Conservation (phyloP, 2,888 invertebrate species). For the Callyntrura guangdongensis region DNA sequence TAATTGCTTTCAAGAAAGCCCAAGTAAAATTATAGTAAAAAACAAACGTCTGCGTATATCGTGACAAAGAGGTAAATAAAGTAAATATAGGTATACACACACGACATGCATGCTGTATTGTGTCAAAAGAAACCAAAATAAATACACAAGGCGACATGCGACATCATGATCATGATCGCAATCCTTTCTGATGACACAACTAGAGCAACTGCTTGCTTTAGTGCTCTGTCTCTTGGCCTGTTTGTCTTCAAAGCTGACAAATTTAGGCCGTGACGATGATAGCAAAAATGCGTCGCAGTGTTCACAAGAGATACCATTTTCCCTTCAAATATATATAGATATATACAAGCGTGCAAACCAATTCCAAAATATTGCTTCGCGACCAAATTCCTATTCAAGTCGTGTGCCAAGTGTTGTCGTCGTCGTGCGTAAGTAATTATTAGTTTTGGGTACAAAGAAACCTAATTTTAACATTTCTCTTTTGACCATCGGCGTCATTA, state of each 20-base stretch:
- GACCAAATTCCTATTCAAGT: not conserved
- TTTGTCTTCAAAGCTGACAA: constrained; percentile 24
- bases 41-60: constrained; percentile 26
- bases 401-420: not conserved
- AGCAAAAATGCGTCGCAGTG: not conserved
- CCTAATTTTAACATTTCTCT: not conserved
- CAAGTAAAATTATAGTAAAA: not conserved
- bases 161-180: constrained; percentile 23
- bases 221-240: not conserved
- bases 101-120: no score
- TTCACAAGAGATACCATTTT: not conserved
- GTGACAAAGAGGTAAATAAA: no score
- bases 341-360: not conserved
- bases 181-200: constrained; percentile 43
- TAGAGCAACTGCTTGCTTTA: not conserved
- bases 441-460: not conserved
- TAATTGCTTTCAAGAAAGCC: constrained; percentile 10
- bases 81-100: no score
- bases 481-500: not conserved
- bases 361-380: not conserved
- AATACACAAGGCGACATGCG: not conserved
- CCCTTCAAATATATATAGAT: not conserved
- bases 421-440: not conserved
- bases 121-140: not conserved
- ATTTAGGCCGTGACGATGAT: not conserved